Evolutionary conservation across 2,888 invertebrate genomes (phyloP).

Genomic region (Leptothorax acervorum): DNA sequence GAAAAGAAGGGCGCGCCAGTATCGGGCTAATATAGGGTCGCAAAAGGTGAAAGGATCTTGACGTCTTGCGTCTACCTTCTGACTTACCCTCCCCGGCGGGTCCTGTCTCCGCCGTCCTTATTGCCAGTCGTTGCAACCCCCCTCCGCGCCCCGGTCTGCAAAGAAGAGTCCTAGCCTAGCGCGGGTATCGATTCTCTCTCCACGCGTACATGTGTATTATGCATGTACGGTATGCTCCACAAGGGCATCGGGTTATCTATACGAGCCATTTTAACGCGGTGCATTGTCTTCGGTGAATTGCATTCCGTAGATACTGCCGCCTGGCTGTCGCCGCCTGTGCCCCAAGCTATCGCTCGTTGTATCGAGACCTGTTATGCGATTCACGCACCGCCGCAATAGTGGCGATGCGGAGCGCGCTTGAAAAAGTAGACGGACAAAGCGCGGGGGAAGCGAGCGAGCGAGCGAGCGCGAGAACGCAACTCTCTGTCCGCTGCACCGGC

Average conservation of each 20-base stretch:
- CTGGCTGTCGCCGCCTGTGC: constrained; percentile 60
- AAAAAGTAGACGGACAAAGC: constrained; percentile 49
- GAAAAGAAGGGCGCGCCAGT: constrained; percentile 47
- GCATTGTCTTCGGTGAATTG: constrained; percentile 75
- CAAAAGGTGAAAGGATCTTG: constrained; percentile 54
- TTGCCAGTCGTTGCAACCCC: constrained; percentile 36
- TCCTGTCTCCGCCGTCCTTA: constrained; percentile 37
- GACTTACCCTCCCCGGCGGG: constrained; percentile 40
- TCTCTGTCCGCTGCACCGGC: background rate
- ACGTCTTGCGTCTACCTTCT: constrained; percentile 46
- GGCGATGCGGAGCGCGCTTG: constrained; percentile 30
- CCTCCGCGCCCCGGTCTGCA: background rate
- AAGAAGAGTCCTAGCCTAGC: constrained; percentile 44
- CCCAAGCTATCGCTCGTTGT: constrained; percentile 60
- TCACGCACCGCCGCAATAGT: constrained; percentile 47
- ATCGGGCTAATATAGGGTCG: constrained; percentile 55
- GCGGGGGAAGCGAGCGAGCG: background rate
- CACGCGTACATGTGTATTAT: constrained; percentile 51
- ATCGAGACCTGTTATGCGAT: constrained; percentile 64
- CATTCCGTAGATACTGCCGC: constrained; percentile 70
- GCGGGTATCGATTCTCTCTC: constrained; percentile 65
- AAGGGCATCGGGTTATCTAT: constrained; percentile 73
- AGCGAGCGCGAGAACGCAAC: background rate
- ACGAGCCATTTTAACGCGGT: constrained; percentile 72
- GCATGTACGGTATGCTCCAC: constrained; percentile 62